Conservation (phyloP, 2,888 invertebrate species). For the Pristionchus entomophagus region DNA sequence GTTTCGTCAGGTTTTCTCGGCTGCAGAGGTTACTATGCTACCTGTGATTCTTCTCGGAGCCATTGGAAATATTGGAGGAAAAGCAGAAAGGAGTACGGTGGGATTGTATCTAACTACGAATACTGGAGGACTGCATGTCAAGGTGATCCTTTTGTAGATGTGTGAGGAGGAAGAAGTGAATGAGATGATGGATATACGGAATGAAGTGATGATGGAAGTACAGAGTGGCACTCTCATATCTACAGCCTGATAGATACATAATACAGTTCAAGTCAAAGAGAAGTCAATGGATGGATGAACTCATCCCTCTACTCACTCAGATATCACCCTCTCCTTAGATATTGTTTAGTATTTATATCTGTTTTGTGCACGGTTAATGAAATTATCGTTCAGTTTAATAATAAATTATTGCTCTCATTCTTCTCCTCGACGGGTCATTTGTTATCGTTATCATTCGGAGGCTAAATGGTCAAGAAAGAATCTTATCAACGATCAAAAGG, state of each 20-base stretch:
- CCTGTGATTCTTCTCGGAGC: background rate
- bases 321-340: background rate
- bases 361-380: background rate
- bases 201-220: slow-evolving; percentile 26
- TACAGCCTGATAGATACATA: background rate
- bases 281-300: slow-evolving; percentile 16
- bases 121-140: background rate
- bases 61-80: slow-evolving; percentile 39
- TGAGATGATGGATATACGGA: slow-evolving; percentile 3
- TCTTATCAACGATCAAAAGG: slow-evolving; percentile 38
- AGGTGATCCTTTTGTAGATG: background rate
- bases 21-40: background rate
- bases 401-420: background rate
- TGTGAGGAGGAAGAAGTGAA: background rate
- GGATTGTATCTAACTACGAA: slow-evolving; percentile 1
- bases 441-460: slow-evolving; percentile 10
- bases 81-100: background rate
- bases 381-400: background rate
- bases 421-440: background rate
- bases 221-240: slow-evolving; percentile 14
- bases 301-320: background rate
- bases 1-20: too few species aligned
- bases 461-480: slow-evolving; percentile 30
- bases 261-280: background rate
- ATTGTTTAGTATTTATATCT: background rate